Evolutionary conservation across 2,113 vertebrate genomes (phyloP).

Genomic region (Prionailurus viverrinus): DNA sequence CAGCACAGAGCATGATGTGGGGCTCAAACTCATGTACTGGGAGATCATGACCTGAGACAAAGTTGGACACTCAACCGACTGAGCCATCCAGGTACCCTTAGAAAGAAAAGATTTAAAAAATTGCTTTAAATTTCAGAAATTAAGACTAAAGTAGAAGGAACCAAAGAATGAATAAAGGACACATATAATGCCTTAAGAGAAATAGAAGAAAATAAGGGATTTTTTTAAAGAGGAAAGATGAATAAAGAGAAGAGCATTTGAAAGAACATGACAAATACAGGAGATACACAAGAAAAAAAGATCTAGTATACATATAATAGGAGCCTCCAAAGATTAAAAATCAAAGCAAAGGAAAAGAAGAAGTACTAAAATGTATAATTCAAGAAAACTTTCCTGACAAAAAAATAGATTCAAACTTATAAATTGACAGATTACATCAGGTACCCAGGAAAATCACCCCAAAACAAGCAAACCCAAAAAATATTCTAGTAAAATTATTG

Average conservation of each 20-base stretch:
- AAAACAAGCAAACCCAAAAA: neutral
- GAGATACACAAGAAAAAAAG: neutral
- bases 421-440: neutral
- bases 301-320: neutral
- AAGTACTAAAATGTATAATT: conserved; percentile 8
- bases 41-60: neutral
- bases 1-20: neutral
- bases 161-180: neutral
- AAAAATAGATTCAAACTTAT: neutral
- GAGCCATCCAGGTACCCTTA: neutral
- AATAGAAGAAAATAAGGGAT: neutral
- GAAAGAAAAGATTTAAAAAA: neutral
- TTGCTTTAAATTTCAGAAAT: conserved; percentile 1
- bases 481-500: neutral
- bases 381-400: neutral
- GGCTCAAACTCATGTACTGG: neutral
- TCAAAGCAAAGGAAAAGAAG: conserved; percentile 17
- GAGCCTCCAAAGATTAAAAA: neutral
- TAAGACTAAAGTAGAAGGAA: neutral
- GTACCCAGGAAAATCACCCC: neutral
- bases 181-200: neutral
- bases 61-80: neutral
- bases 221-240: neutral
- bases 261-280: neutral
- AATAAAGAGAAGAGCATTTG: neutral